Evolutionary conservation across 2,113 vertebrate species (phyloP), one percentile per base, ranked within the genome.

Genomic region (Paramormyrops kingsleyae): DNA sequence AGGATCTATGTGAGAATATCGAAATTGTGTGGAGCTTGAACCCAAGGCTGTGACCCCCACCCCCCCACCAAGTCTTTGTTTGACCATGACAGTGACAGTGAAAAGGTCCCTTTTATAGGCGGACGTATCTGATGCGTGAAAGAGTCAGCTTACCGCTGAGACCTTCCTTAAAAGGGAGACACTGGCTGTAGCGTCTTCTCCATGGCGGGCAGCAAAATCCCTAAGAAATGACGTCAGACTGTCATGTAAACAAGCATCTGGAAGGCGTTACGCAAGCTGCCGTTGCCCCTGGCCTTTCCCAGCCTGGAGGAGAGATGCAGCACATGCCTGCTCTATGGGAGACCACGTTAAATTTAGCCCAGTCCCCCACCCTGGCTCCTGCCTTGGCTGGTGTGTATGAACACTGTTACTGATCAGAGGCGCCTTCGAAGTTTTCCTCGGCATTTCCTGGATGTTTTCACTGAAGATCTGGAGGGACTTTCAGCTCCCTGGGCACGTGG

Each of bases 151-250:
- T 9, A 56, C 49, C 19, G 5, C 74, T 42, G 35, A 39, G 83
- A 13, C 17, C 44, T 84, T 53, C 91, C 91, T 88, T 90, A 89
- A 88, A 90, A 91, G 91, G 91, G 89, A 77, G 49, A 39, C 17
- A n/a, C 50, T 49, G 86, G 89, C n/a, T 87, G 56, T 27, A 21
- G 39, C 27, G 12, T 50, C 84, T 47, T n/a, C n/a, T 62, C 9
- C 21, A 3, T 19, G 15, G 10, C 4, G 44, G 84, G 5, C 47
- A 83, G 46, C 35, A 42, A 39, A 31, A 87, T 39, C 50, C 8
- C 84, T 89, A 49, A 59, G 83, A 89, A 90, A 86, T 88, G 59
- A 56, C 50, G 15, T 53, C 77, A 49, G 52, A 27, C 62, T 12
- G 39, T 52, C 31, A 39, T 87, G 39, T 90, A 83, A 89, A 90